Conservation (phyloP, 2,888 invertebrate species). For the Noctua pronuba region DNA sequence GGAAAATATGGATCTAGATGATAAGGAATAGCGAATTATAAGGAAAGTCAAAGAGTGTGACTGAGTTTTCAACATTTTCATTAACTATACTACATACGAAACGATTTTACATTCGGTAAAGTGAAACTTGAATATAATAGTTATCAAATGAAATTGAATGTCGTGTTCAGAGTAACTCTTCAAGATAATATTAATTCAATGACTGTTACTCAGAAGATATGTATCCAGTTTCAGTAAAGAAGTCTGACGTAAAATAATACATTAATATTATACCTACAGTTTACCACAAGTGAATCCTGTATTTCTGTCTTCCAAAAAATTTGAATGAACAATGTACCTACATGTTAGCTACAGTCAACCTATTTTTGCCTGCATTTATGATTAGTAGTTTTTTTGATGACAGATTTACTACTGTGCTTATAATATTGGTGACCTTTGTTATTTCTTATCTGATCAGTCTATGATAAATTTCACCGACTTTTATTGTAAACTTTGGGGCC, state of each 20-base stretch:
- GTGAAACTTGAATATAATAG: conserved; percentile 14
- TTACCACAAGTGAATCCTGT: not conserved
- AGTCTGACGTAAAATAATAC: not conserved
- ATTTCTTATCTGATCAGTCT: not conserved
- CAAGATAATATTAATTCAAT: conserved; percentile 24
- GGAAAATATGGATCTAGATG: conserved; percentile 82
- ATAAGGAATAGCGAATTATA: conserved; percentile 75
- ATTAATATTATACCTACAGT: not conserved
- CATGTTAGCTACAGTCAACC: conserved; percentile 6
- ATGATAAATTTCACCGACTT: not conserved
- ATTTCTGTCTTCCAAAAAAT: conserved; percentile 1
- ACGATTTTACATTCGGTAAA: conserved; percentile 6
- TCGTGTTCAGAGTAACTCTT: conserved; percentile 22
- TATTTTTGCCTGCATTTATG: conserved; percentile 31
- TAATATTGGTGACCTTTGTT: not conserved
- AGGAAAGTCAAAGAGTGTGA: not conserved
- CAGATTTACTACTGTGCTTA: conserved; percentile 2
- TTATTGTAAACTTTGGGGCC: not conserved
- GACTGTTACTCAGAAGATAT: conserved; percentile 4
- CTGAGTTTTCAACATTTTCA: conserved; percentile 17
- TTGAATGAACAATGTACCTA: not conserved
- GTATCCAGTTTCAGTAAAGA: conserved; percentile 1
- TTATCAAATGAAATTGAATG: not conserved
- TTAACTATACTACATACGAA: conserved; percentile 1
- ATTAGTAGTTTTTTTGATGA: conserved; percentile 21